Evolutionary conservation across 2,888 invertebrate species (phyloP).

Genomic region (Horisme vitalbata): DNA sequence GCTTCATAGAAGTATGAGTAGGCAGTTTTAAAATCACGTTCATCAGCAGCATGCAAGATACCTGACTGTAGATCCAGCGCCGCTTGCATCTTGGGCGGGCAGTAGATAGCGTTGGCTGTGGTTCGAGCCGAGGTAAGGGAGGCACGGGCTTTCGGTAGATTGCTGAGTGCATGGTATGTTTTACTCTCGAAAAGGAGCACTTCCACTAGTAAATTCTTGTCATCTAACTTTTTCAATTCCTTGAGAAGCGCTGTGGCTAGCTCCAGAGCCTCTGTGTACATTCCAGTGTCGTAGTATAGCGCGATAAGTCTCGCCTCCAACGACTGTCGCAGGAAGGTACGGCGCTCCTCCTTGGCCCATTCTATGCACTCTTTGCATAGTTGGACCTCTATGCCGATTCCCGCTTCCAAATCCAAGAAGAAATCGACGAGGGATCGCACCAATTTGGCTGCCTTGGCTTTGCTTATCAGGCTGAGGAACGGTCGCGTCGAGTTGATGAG

Average conservation of each 20-base stretch:
- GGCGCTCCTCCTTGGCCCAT: conserved; percentile 99
- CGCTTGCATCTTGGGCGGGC: conserved; percentile 99
- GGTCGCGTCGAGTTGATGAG: conserved; percentile 97
- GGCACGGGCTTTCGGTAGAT: conserved; percentile 97
- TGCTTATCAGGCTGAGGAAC: conserved; percentile 96
- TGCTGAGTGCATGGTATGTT: conserved; percentile 98
- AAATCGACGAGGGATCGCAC: conserved; percentile 98
- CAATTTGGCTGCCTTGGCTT: conserved; percentile 99
- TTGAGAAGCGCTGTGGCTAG: conserved; percentile 93
- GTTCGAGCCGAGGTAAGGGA: conserved; percentile 98
- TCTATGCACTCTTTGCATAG: conserved; percentile 99
- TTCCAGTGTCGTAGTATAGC: conserved; percentile 95
- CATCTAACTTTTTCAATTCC: conserved; percentile 99
- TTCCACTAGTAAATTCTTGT: conserved; percentile 99
- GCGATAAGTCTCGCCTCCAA: conserved; percentile 97
- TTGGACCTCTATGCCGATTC: conserved; percentile 96
- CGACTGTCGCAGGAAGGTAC: conserved; percentile 98
- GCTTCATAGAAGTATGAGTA: conserved; percentile 99
- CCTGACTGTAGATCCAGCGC: conserved; percentile 98
- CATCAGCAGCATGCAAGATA: conserved; percentile 99
- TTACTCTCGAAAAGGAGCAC: conserved; percentile 99
- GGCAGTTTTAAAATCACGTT: conserved; percentile 99
- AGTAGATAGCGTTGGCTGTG: conserved; percentile 99
- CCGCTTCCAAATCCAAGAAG: conserved; percentile 98
- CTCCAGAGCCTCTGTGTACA: conserved; percentile 93